phyloP scores from a whole-genome alignment of 2,888 invertebrate species.

The Platycheirus albimanus region DNA sequence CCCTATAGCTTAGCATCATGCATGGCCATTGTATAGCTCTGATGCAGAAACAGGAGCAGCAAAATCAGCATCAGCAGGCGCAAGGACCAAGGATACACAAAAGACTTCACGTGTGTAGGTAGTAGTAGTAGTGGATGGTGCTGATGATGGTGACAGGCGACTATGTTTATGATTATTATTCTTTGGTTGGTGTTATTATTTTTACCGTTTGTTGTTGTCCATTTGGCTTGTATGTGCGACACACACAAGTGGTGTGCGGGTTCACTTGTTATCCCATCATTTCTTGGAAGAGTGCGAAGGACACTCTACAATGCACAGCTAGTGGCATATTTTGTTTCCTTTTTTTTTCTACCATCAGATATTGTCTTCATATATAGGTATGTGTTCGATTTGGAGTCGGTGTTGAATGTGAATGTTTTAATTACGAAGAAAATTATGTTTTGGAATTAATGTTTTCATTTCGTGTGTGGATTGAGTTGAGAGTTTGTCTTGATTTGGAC shows the following conservation, averaged over 20 bases:
- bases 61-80: slow-evolving; percentile 17
- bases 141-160: slow-evolving; percentile 65
- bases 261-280: slow-evolving; percentile 53
- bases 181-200: slow-evolving; percentile 57
- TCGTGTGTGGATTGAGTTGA: neutral
- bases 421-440: slow-evolving; percentile 45
- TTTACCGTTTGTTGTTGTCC: slow-evolving; percentile 67
- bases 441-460: slow-evolving; percentile 50
- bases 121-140: slow-evolving; percentile 47
- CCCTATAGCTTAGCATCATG: slow-evolving; percentile 55
- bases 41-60: slow-evolving; percentile 27
- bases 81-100: slow-evolving; percentile 39
- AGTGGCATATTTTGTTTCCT: slow-evolving; percentile 13
- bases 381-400: too few relatives aligned
- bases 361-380: too few relatives aligned
- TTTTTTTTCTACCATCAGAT: slow-evolving; percentile 16
- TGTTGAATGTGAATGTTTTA: slow-evolving; percentile 61
- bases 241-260: slow-evolving; percentile 52
- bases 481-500: neutral
- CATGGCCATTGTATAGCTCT: slow-evolving; percentile 21
- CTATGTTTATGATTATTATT: slow-evolving; percentile 71
- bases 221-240: slow-evolving; percentile 26
- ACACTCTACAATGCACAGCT: neutral
- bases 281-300: neutral
- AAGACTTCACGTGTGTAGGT: slow-evolving; percentile 30